Evolutionary conservation across 2,113 vertebrate genomes (phyloP), one percentile per base, ranked within the genome.

Genomic region (Solenodon paradoxus): DNA sequence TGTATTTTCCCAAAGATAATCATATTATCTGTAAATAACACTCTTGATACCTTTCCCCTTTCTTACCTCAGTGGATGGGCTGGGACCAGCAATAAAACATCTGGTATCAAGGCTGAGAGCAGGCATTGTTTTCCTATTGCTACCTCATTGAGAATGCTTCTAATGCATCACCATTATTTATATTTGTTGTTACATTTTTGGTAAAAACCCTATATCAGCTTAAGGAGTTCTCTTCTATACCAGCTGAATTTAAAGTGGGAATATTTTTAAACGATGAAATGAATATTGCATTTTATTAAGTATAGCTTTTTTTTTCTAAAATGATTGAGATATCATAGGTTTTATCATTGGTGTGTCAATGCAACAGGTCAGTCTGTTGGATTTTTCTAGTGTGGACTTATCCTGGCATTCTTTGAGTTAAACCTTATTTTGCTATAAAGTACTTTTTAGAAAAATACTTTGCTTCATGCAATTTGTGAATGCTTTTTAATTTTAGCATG

Each of bases 291-390:
- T 77, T 71, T 86, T 90, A 75, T 79, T 89, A 83, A 87, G 59
- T 71, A n/a, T n/a, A n/a, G 7, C 24, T 71, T 92, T 95, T 93
- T 71, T 92, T 95, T 93, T 45, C 42, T 90, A 30, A 80, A 82
- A 88, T 26, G 51, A 26, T n/a, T 40, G 63, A 88, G 55, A 74
- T 86, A 55, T 91, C 79, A 66, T 69, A 38, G 35, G 55, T 89
- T 86, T 88, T 80, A 55, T 88, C 63, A 91, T 93, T 93, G 83
- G 68, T 79, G 38, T 59, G 35, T 88, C 80, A 84, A 87, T 64
- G 19, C 53, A 90, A 75, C 20, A 45, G 74, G 59, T 95, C 45
- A 94, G 72, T 49, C 35, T 64, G 81, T 40, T 28, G 47, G 66
- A 38, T 82, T 89, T 96, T 92, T 63, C 79, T 80, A 47, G 77